These are phyloP conservation scores for Hydrozoanthus tunicans DNA, from an alignment of 64 coral and sea anemone genomes.

Conservation along the genomic window DNA sequence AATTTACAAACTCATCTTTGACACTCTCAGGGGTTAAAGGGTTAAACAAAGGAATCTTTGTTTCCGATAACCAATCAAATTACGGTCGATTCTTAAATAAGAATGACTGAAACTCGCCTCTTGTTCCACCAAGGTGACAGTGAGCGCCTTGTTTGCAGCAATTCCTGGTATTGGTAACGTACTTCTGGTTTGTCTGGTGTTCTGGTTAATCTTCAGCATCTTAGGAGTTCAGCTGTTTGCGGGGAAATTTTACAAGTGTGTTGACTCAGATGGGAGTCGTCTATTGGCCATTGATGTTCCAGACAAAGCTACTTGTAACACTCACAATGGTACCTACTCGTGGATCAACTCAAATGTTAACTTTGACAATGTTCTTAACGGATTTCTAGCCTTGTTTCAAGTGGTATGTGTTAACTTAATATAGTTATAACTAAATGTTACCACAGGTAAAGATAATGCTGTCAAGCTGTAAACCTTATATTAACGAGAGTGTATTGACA, in stretches of 20 bases:
- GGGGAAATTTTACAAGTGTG: conserved; percentile 80
- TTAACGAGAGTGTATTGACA: too few species aligned
- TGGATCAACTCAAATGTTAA: conserved; percentile 84
- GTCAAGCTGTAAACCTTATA: too few species aligned
- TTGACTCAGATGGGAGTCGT: conserved; percentile 56
- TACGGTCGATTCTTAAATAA: background rate
- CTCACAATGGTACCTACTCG: conserved; percentile 23
- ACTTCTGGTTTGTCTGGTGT: conserved; percentile 73
- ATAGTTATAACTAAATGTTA: too few species aligned
- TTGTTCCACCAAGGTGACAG: conserved; percentile 54
- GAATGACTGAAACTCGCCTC: background rate
- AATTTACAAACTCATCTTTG: too few species aligned
- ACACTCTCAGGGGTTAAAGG: too few species aligned
- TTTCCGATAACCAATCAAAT: too few species aligned
- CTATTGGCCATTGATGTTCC: conserved; percentile 18
- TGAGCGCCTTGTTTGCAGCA: conserved; percentile 74
- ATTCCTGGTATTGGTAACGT: conserved; percentile 86
- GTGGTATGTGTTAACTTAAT: conserved; percentile 51
- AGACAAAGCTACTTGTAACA: conserved; percentile 46
- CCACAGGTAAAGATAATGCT: too few species aligned
- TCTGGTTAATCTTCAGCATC: conserved; percentile 88
- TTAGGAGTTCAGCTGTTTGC: conserved; percentile 87
- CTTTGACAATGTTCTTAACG: conserved; percentile 85
- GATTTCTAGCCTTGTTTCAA: conserved; percentile 81
- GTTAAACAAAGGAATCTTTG: too few species aligned